These are phyloP conservation scores for Capitulum mitella DNA, from an alignment of 2,888 invertebrate species.

Conservation along the genomic window DNA sequence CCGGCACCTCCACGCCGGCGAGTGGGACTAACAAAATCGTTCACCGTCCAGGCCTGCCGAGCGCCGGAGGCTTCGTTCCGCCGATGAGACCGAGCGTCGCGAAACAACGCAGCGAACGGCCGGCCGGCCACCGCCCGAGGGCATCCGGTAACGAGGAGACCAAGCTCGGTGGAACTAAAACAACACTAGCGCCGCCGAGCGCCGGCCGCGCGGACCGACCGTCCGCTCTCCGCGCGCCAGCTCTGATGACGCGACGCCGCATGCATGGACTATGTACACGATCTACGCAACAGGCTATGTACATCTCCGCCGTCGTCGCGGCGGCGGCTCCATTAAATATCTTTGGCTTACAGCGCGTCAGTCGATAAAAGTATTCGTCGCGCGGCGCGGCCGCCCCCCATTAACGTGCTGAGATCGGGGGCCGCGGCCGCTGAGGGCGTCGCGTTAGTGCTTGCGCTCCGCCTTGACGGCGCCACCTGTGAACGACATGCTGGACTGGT, in stretches of 20 bases:
- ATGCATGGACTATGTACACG: background rate
- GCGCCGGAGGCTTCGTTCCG: too few species aligned
- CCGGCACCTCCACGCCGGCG: too few species aligned
- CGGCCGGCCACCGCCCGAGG: too few species aligned
- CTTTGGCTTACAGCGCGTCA: background rate
- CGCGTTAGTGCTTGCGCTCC: background rate
- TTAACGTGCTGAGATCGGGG: background rate
- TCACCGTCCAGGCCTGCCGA: too few species aligned
- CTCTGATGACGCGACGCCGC: background rate
- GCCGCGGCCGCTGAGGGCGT: background rate
- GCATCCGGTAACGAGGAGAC: too few species aligned
- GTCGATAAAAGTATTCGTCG: background rate
- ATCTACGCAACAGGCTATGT: conserved; percentile 7
- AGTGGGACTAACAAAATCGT: too few species aligned
- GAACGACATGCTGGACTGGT: background rate
- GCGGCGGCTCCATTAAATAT: background rate
- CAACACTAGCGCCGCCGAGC: too few species aligned
- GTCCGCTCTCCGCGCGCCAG: too few species aligned
- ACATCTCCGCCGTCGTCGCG: background rate
- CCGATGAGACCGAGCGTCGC: too few species aligned
- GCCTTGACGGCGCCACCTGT: background rate
- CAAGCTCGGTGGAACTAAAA: too few species aligned
- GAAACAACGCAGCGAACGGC: too few species aligned
- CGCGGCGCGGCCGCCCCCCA: background rate
- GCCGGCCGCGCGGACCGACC: too few species aligned